Conservation (phyloP, 2,113 vertebrate genomes). For the Neopipo cinnamomea region DNA sequence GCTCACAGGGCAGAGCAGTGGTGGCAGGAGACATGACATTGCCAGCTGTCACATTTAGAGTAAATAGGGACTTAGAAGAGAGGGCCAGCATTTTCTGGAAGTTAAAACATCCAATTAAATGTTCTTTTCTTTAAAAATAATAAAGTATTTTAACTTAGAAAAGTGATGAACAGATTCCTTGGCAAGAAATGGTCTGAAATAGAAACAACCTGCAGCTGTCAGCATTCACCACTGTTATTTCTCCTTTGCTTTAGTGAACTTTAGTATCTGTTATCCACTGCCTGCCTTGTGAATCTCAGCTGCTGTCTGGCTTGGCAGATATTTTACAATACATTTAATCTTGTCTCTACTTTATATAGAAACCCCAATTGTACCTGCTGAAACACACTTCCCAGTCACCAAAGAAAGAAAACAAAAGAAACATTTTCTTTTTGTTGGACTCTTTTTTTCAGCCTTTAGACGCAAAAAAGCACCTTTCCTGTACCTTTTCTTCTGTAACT, state of each 20-base stretch:
- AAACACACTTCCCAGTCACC: neutral
- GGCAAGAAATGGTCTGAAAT: neutral
- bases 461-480: neutral
- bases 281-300: neutral
- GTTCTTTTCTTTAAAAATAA: neutral
- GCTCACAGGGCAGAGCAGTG: neutral
- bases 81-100: neutral
- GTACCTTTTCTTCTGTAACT: neutral
- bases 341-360: neutral
- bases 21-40: neutral
- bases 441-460: neutral
- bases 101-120: neutral
- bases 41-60: neutral
- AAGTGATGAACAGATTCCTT: neutral
- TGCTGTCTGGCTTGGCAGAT: neutral
- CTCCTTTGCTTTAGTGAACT: neutral
- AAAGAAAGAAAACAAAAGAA: neutral
- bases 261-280: neutral
- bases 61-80: neutral
- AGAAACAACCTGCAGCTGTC: neutral
- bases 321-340: neutral
- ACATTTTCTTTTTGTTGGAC: neutral
- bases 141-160: fast-evolving
- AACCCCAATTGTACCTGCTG: neutral
- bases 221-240: neutral